Evolutionary conservation across 2,797 vertebrate species (phyloP).

Genomic region (Gambusia yucatana): DNA sequence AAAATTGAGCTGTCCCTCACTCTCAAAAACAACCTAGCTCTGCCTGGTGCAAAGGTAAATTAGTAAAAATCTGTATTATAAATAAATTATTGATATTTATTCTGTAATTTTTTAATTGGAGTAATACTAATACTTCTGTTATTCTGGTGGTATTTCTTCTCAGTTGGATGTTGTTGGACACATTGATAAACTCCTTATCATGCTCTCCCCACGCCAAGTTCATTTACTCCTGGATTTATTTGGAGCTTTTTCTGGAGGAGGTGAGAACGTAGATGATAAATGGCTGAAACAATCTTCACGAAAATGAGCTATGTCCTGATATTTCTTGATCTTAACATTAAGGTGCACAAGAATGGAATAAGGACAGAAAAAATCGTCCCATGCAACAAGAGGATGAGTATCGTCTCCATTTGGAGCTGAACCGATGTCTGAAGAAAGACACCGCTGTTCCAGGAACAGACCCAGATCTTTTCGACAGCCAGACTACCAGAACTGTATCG

Average conservation of each 20-base stretch:
- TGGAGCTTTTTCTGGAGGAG: slow-evolving; percentile 90
- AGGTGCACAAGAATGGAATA: slow-evolving; percentile 88
- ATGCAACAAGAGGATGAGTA: slow-evolving; percentile 99
- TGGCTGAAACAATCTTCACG: background rate
- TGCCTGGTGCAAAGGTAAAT: slow-evolving; percentile 95
- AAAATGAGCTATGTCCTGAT: background rate
- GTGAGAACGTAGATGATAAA: slow-evolving; percentile 71
- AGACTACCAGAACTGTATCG: slow-evolving; percentile 90
- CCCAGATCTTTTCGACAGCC: slow-evolving; percentile 92
- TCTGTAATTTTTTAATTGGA: background rate
- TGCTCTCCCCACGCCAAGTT: slow-evolving; percentile 95
- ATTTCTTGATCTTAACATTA: slow-evolving; percentile 38
- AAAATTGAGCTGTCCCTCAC: slow-evolving; percentile 91
- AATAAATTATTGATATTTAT: background rate
- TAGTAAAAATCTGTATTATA: background rate
- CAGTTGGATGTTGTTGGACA: slow-evolving; percentile 94
- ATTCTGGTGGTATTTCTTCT: slow-evolving; percentile 45
- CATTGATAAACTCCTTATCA: slow-evolving; percentile 89
- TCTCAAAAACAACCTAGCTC: slow-evolving; percentile 94
- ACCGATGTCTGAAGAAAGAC: slow-evolving; percentile 94
- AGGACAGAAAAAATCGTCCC: slow-evolving; percentile 93
- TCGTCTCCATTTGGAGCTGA: slow-evolving; percentile 95
- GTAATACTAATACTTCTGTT: background rate
- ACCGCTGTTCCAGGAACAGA: slow-evolving; percentile 83
- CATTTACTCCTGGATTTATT: slow-evolving; percentile 94